A percentile compares a stretch with the other conserved stretches of the same genome.
Evolutionary conservation across 1,140 invertebrate genomes (phyloP).

Genomic region (Drosophila mojavensis): DNA sequence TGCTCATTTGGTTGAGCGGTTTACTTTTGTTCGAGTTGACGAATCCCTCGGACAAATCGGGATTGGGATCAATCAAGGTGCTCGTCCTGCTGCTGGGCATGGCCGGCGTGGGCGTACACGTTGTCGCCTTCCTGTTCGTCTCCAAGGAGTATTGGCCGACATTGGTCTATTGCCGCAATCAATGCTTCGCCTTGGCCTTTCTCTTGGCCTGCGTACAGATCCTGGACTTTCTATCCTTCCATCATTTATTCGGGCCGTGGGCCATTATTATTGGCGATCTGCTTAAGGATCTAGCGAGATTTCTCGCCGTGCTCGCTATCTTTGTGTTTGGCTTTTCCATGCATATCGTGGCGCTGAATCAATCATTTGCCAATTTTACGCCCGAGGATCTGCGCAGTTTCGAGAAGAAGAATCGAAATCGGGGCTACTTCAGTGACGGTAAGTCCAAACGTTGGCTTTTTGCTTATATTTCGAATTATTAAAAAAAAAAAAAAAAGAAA

Average conservation of each 20-base stretch:
- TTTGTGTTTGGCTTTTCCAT: slow-evolving; percentile 99
- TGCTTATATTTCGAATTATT: slow-evolving; percentile 52
- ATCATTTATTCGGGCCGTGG: slow-evolving; percentile 99
- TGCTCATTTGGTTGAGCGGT: slow-evolving; percentile 98
- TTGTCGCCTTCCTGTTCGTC: slow-evolving; percentile 90
- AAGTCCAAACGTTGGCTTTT: slow-evolving; percentile 84
- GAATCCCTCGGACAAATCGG: slow-evolving; percentile 97
- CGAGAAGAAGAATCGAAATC: slow-evolving; percentile 84
- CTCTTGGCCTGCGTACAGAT: slow-evolving; percentile 98
- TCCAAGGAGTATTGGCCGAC: slow-evolving; percentile 90
- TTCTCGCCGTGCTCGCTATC: slow-evolving; percentile 97
- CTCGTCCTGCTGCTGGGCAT: slow-evolving; percentile 96
- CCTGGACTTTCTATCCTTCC: slow-evolving; percentile 98
- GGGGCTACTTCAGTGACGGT: slow-evolving; percentile 90
- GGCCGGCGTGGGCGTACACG: slow-evolving; percentile 95
- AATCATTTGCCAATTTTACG: slow-evolving; percentile 91
- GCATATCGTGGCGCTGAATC: slow-evolving; percentile 97
- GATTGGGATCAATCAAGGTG: slow-evolving; percentile 96
- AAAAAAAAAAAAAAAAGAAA: background rate
- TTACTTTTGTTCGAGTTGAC: slow-evolving; percentile 97
- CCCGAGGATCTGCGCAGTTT: slow-evolving; percentile 85
- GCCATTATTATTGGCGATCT: slow-evolving; percentile 95
- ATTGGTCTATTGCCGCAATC: slow-evolving; percentile 96
- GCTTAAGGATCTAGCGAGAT: slow-evolving; percentile 96
- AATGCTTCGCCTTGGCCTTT: slow-evolving; percentile 97